Evolutionary conservation across 2,113 vertebrate species (phyloP).

Genomic region (Gnathonemus longibarbis): DNA sequence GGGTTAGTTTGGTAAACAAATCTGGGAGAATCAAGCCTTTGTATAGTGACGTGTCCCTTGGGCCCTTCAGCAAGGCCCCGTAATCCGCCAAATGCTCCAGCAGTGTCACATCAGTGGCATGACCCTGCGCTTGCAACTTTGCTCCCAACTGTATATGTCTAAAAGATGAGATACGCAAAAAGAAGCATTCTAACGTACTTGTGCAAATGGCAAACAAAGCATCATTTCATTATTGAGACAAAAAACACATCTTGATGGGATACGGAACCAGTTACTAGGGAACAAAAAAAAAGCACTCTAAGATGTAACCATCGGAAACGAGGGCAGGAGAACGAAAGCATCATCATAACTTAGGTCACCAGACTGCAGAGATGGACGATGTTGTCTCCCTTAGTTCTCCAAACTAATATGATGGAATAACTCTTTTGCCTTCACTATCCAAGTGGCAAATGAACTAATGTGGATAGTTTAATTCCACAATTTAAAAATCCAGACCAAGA

Average conservation of each 20-base stretch:
- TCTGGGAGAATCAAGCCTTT: neutral
- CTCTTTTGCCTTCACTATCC: neutral
- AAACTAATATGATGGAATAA: neutral
- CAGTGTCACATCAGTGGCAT: neutral
- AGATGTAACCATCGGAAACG: neutral
- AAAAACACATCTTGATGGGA: neutral
- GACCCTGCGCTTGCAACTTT: neutral
- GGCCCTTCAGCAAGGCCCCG: neutral
- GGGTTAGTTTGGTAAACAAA: neutral
- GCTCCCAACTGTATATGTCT: neutral
- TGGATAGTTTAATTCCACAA: neutral
- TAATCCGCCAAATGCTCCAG: neutral
- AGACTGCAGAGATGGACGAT: neutral
- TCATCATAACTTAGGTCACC: neutral
- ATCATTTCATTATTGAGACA: neutral
- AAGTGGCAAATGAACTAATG: neutral
- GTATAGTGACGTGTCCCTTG: neutral
- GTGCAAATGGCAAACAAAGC: neutral
- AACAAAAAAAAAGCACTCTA: neutral
- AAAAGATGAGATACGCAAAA: neutral
- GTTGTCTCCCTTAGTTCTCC: neutral
- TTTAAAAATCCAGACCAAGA: neutral
- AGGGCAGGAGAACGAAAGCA: neutral
- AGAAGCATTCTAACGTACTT: neutral
- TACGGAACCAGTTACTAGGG: neutral